Evolutionary conservation across 2,888 invertebrate genomes (phyloP), one percentile per base, ranked within the genome.

Genomic region (Cephus spinipes): DNA sequence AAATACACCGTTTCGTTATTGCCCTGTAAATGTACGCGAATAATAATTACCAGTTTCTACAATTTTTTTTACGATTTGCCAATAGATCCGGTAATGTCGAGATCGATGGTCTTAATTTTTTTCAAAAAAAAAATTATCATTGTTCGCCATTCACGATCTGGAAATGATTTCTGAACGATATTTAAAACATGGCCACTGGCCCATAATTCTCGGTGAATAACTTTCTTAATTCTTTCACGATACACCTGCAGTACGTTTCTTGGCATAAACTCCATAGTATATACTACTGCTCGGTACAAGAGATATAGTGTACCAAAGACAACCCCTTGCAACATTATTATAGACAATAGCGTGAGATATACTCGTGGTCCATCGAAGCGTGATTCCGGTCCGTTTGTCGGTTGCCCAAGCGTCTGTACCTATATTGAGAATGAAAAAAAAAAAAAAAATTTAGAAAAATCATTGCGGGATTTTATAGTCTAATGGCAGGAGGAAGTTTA

Each of bases 361-460:
- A 69, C 68, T 40, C 40, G 76, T 33, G 40, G 32, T 77, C 77
- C 85, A 77, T 75, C 84, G 83, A 82, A 81, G 82, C 84, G 83
- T 83, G 79, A 83, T 81, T 84, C 85, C 84, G 81, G 82, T 83
- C 77, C 69, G 76, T 74, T 77, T 74, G 73, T 74, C 74, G 73
- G 68, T 75, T 74, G 76, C 35, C 55, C 73, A 73, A 73, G 34
- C 40, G n/a, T n/a, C 40, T 75, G 73, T 75, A 55, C 75, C 55
- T 55, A 69, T 35, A 68, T 31, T 15, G 11, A 12, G 33, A 40
- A n/a, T 12, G 30, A 73, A 30, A n/a, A 11, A 68, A 73, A 73
- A 23, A 30, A 12, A 30, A 69, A 12, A 23, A 76, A 32, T 55
- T 30, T 33, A 71, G 71, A 76, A 76, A 34, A 68, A 33, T 73